A percentile compares a stretch with the other conserved stretches of the same genome.
Evolutionary conservation across 2,888 invertebrate genomes (phyloP).

Genomic region (Stegophylla sp.): DNA sequence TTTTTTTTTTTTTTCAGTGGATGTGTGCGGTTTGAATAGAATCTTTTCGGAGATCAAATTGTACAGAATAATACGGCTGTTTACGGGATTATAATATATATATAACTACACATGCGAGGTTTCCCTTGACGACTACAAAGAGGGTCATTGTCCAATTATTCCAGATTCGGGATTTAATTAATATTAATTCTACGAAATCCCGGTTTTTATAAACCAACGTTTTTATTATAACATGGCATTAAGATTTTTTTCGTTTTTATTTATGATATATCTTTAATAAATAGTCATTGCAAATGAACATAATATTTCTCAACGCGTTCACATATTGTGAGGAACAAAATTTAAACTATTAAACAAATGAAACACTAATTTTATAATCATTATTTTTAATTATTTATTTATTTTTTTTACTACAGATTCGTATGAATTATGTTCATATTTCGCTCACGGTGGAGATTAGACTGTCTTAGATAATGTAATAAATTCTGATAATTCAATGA

Average conservation of each 20-base stretch:
- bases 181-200: conserved; percentile 7
- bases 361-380: neutral
- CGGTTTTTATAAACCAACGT: neutral
- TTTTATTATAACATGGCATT: conserved; percentile 4
- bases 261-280: neutral
- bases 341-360: neutral
- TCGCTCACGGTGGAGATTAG: neutral
- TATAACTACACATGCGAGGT: neutral
- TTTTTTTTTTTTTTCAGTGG: neutral
- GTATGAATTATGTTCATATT: neutral
- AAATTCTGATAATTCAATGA: neutral
- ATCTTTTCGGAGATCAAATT: neutral
- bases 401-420: neutral
- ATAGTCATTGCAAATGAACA: neutral
- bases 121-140: neutral
- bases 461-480: neutral
- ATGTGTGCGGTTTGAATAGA: neutral
- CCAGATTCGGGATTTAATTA: neutral
- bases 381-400: neutral
- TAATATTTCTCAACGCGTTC: neutral
- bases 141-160: conserved; percentile 19
- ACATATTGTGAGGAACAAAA: neutral
- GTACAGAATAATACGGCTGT: neutral
- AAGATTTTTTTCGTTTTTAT: neutral
- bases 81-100: neutral